Evolutionary conservation across 64 coral and sea anemone species (phyloP), one percentile per base, ranked within the genome.

Genomic region (Montipora capricornis): DNA sequence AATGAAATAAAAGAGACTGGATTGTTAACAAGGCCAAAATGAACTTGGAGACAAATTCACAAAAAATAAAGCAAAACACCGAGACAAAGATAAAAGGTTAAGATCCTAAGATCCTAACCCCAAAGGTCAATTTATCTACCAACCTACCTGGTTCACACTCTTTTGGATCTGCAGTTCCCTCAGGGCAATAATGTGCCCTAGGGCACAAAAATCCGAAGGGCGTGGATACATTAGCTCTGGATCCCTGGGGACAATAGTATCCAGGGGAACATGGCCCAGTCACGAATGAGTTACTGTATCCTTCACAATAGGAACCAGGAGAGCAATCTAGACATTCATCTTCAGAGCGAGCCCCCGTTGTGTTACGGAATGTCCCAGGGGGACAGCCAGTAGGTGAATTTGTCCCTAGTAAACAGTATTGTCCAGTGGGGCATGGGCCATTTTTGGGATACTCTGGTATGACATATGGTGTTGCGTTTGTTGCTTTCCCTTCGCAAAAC

Each of bases 321-420:
- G 20, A 62, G 80, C 98, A 99, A 52, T 99, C 92, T 8, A 99
- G 95, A 45, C 98, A 99, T 9, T 99, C 81, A 45, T 51, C 46
- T 48, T 89, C 75, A 1, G 98, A 96, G 68, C 77, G 80, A 58
- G 98, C 98, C 11, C 98, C 98, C 75, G 98, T 96, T 22, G 81
- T 99, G 67, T 99, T 99, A 17, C 98, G 95, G 89, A 92, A 99
- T 24, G 98, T 99, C 20, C 98, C 95, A 22, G 92, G 95, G 8
- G 85, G 98, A 51, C 98, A 99, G 47, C 92, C 82, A 20, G 90
- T 52, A 5, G 98, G 98, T 44, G 92, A 73, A 26, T 73, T 74
- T 2, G 92, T 96, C 16, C 98, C 98, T 66, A 81, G 80, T 26
- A 89, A 29, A 79, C 98, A 99, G 53, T 96, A 99, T 55, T 88